phyloP scores from a whole-genome alignment of 2,797 vertebrate genomes.

The Tokudaia muenninki region DNA sequence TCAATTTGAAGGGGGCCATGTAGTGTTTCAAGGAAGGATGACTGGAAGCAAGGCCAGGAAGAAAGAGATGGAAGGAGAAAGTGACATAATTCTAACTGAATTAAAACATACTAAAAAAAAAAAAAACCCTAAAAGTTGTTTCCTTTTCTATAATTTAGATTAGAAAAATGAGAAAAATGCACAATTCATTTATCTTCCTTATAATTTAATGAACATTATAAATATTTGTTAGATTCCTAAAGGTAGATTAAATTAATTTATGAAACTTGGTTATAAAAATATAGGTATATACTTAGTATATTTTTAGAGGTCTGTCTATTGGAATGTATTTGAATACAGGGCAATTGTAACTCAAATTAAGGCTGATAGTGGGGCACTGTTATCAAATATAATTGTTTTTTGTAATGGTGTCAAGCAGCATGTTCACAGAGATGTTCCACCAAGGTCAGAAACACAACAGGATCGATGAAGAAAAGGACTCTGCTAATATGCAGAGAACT shows the following conservation, averaged over 20 bases:
- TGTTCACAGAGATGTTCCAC: background rate
- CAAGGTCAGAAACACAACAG: background rate
- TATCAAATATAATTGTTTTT: background rate
- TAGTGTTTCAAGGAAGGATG: background rate
- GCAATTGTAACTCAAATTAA: background rate
- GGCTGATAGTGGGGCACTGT: background rate
- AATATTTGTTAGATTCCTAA: background rate
- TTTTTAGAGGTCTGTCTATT: background rate
- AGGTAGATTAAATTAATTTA: background rate
- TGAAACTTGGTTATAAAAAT: background rate
- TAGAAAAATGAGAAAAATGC: background rate
- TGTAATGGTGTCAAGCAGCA: background rate
- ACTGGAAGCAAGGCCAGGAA: no score
- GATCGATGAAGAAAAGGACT: background rate
- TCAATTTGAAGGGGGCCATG: background rate
- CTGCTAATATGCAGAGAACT: background rate
- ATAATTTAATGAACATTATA: background rate
- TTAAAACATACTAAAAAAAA: background rate
- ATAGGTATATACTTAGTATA: background rate
- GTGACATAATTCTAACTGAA: background rate
- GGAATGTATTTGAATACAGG: background rate
- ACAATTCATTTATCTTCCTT: background rate
- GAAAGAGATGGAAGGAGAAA: background rate
- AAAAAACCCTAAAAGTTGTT: background rate
- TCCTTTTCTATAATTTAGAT: background rate